These are phyloP conservation scores for Tichodroma muraria DNA, from an alignment of 2,113 vertebrate species.

Conservation along the genomic window DNA sequence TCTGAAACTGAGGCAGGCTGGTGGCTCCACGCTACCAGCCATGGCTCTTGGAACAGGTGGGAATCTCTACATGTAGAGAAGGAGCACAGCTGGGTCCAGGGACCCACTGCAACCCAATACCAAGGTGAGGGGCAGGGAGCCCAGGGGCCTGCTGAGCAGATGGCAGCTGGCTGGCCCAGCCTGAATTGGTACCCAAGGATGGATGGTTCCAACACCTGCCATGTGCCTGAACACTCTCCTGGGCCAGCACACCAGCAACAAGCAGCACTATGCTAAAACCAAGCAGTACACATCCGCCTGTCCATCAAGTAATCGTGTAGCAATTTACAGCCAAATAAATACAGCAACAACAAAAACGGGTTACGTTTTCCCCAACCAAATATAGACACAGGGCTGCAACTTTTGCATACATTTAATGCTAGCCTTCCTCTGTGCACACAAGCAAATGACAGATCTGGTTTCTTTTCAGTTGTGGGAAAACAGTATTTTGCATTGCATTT, in stretches of 20 bases:
- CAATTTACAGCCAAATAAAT: not conserved
- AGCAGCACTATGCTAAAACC: not conserved
- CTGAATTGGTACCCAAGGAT: fast-evolving
- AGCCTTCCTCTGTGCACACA: not conserved
- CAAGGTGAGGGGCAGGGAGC: not conserved
- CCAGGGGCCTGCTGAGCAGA: fast-evolving
- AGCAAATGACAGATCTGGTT: not conserved
- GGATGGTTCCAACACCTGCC: not conserved
- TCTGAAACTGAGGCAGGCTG: fast-evolving
- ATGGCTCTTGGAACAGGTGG: fast-evolving
- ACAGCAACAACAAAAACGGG: not conserved
- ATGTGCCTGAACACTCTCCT: fast-evolving
- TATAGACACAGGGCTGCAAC: not conserved
- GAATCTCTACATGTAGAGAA: fast-evolving
- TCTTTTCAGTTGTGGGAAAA: not conserved
- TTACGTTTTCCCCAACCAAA: not conserved
- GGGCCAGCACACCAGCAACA: fast-evolving
- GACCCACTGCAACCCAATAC: not conserved
- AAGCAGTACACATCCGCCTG: not conserved
- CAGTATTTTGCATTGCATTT: not conserved
- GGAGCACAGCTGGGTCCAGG: fast-evolving
- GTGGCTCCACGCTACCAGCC: fast-evolving
- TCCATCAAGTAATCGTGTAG: not conserved
- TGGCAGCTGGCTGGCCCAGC: not conserved
- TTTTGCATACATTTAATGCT: not conserved